A percentile compares a stretch with the other conserved stretches of the same genome.
Conservation (phyloP, 2,797 vertebrate genomes). For the Dipus sagitta region DNA sequence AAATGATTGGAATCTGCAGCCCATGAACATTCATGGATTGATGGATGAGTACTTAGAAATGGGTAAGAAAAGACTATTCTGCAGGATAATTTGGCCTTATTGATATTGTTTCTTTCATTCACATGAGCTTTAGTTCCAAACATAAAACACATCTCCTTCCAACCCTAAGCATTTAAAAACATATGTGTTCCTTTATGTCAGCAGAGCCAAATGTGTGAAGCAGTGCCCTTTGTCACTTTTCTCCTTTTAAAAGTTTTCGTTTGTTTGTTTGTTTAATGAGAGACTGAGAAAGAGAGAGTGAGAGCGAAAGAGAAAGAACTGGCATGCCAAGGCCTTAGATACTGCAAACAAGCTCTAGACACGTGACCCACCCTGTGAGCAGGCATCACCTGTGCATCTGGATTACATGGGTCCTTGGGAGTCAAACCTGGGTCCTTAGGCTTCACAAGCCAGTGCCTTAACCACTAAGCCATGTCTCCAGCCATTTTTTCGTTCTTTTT, state of each 20-base stretch:
- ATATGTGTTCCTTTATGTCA: background rate
- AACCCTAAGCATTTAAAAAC: background rate
- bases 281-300: too few relatives aligned
- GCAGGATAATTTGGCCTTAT: background rate
- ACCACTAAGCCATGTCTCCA: too few relatives aligned
- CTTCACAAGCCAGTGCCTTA: too few relatives aligned
- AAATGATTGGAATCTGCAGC: conserved; percentile 99
- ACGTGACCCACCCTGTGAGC: too few relatives aligned
- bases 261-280: too few relatives aligned
- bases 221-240: background rate
- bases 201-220: background rate
- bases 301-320: too few relatives aligned
- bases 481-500: too few relatives aligned
- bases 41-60: conserved; percentile 99
- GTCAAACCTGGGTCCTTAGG: too few relatives aligned
- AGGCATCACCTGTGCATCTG: too few relatives aligned
- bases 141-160: background rate
- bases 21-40: conserved; percentile 98
- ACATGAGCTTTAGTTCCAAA: background rate
- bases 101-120: background rate
- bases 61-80: conserved; percentile 89
- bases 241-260: too few relatives aligned
- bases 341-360: background rate
- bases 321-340: too few relatives aligned
- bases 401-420: too few relatives aligned